Evolutionary conservation across 2,113 vertebrate species (phyloP), one percentile per base, ranked within the genome.

Genomic region (Synchiropus splendidus): DNA sequence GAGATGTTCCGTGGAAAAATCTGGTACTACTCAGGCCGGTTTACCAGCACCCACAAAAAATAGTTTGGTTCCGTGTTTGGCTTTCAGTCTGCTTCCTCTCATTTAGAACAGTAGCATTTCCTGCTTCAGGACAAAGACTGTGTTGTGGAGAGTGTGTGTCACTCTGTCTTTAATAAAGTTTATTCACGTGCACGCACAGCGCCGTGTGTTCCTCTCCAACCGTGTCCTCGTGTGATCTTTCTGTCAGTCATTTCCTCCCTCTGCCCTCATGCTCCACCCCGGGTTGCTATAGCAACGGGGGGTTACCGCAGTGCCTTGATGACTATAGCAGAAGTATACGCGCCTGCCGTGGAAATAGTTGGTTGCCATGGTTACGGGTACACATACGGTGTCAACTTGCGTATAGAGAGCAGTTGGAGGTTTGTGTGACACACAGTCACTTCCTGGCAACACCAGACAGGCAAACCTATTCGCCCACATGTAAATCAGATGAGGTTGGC

Each of bases 1-100:
- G 44, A 55, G 18, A 51, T 49, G 31, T 53, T 72, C 62, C 55
- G 53, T 74, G 75, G 79, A 78, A 78, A 77, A 75, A 67, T 8
- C 45, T 71, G 66, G 39, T 64, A 15, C 51, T 54, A 57, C 69
- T 74, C 53, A 72, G 56, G 72, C 66, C 45, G 45, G 48, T 59
- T 63, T 10, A 54, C 39, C 42, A 43, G 17, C 51, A 48, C 53
- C 73, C 68, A 51, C 68, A 66, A 53, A 60, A 42, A 27, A 27
- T 48, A 15, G 36, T 66, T 63, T 50, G 12, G 61, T 54, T 72
- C 56, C 45, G 45, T 36, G 16, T 55, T 27, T 27, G 21, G 8
- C 17, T 65, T 45, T 36, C 35, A 42, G 30, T 51, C 27, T 50
- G 42, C 30, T 18, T 53, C 47, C 13, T 48, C 51, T 55, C 14